Conservation (phyloP, 2,797 vertebrate genomes). For the Microhierax caerulescens region DNA sequence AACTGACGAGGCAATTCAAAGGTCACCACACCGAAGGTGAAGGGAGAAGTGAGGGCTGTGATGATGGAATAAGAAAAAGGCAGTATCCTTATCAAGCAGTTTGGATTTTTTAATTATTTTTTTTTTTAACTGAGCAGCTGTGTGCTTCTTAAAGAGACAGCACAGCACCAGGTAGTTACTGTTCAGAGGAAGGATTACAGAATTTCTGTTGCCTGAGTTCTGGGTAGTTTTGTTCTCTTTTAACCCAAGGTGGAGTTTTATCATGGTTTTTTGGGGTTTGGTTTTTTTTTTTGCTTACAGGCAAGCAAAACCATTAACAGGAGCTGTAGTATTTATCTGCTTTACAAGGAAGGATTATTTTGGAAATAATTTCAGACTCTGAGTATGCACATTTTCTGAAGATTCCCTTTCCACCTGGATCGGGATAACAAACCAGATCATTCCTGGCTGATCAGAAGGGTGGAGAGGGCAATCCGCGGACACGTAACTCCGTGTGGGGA, state of each 20-base stretch:
- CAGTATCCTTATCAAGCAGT: not conserved
- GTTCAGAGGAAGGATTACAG: not conserved
- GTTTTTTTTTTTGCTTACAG: not conserved
- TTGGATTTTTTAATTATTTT: not conserved
- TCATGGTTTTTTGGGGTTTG: not conserved
- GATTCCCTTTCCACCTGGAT: not conserved
- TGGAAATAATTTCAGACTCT: not conserved
- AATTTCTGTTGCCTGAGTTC: not conserved
- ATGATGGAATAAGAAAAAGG: not conserved
- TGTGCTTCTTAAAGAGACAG: not conserved
- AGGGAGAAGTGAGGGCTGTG: not conserved
- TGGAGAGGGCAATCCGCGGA: fast-evolving
- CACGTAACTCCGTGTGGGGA: fast-evolving
- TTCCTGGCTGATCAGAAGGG: fast-evolving
- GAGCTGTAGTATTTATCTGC: not conserved
- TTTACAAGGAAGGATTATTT: not conserved
- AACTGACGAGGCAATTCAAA: not conserved
- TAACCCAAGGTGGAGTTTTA: no score
- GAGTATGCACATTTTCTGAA: fast-evolving
- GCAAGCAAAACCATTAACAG: not conserved
- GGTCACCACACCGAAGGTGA: not conserved
- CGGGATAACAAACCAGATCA: fast-evolving
- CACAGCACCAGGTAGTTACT: not conserved
- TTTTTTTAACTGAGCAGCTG: not conserved
- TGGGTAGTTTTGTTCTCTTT: not conserved